Conservation (phyloP, 2,888 invertebrate species). For the Laspeyria flexula region DNA sequence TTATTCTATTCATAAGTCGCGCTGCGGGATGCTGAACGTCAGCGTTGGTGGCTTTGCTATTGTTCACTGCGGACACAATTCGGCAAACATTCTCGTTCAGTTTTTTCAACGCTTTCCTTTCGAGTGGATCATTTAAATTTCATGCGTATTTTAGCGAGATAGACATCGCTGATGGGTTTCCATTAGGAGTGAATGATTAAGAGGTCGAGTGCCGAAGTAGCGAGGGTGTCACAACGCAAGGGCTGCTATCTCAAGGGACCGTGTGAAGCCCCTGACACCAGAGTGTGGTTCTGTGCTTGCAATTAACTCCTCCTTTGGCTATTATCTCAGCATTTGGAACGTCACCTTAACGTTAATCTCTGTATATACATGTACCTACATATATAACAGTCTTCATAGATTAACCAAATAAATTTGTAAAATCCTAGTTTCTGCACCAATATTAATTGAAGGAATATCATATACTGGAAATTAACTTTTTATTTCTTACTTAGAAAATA, state of each 20-base stretch:
- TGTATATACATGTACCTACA: background rate
- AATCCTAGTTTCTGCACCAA: too few species aligned
- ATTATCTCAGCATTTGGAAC: constrained; percentile 75
- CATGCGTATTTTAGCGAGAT: constrained; percentile 71
- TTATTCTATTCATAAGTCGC: constrained; percentile 82
- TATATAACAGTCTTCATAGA: too few species aligned
- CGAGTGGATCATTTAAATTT: constrained; percentile 80
- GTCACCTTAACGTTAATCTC: background rate
- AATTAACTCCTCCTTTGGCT: constrained; percentile 80
- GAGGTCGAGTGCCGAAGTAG: constrained; percentile 58
- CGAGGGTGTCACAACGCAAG: constrained; percentile 44
- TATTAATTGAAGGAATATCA: too few species aligned
- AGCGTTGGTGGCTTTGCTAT: constrained; percentile 82
- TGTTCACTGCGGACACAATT: constrained; percentile 72
- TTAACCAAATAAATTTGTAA: too few species aligned
- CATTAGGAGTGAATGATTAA: constrained; percentile 83
- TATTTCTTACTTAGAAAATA: too few species aligned
- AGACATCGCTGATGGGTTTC: constrained; percentile 72
- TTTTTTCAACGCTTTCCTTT: constrained; percentile 59
- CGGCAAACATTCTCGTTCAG: constrained; percentile 72
- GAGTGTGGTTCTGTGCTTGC: constrained; percentile 78
- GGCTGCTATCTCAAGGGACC: constrained; percentile 57
- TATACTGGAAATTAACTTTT: too few species aligned
- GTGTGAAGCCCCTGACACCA: constrained; percentile 57
- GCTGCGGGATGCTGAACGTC: constrained; percentile 73